phyloP scores from a whole-genome alignment of 2,797 vertebrate species.

The Bufotes viridis region DNA sequence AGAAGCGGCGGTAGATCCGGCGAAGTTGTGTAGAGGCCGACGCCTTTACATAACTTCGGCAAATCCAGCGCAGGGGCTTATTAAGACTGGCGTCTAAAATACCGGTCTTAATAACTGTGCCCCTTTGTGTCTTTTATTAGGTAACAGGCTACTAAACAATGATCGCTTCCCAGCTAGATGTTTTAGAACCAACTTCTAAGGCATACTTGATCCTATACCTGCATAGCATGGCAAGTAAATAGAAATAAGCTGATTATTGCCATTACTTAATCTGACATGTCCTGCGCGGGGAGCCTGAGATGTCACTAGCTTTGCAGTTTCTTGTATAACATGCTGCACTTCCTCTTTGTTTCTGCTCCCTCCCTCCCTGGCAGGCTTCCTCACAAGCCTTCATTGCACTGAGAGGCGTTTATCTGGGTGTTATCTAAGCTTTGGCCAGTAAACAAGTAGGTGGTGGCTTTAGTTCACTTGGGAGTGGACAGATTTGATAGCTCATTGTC shows the following conservation, averaged over 20 bases:
- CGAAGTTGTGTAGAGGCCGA: too few relatives aligned
- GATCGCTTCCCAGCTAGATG: too few relatives aligned
- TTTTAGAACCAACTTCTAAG: too few relatives aligned
- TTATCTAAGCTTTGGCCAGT: slow-evolving; percentile 44
- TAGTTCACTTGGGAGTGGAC: slow-evolving; percentile 16
- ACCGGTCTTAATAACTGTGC: too few relatives aligned
- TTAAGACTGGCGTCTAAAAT: too few relatives aligned
- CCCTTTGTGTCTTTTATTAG: too few relatives aligned
- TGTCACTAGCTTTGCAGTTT: neutral
- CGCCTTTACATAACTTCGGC: too few relatives aligned
- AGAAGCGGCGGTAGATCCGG: too few relatives aligned
- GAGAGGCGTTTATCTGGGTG: slow-evolving; percentile 23
- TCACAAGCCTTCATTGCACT: neutral
- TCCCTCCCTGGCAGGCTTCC: neutral
- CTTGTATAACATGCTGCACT: slow-evolving; percentile 30
- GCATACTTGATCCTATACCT: neutral
- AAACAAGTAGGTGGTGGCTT: slow-evolving; percentile 50
- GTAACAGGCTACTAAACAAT: too few relatives aligned
- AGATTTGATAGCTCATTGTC: slow-evolving; percentile 8
- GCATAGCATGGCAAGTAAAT: neutral
- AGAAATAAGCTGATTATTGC: neutral
- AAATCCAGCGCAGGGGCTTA: too few relatives aligned
- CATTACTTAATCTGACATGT: neutral
- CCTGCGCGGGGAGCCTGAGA: neutral
- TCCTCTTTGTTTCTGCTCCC: slow-evolving; percentile 21